phyloP scores from a whole-genome alignment of 2,797 vertebrate genomes.

The Anableps anableps region DNA sequence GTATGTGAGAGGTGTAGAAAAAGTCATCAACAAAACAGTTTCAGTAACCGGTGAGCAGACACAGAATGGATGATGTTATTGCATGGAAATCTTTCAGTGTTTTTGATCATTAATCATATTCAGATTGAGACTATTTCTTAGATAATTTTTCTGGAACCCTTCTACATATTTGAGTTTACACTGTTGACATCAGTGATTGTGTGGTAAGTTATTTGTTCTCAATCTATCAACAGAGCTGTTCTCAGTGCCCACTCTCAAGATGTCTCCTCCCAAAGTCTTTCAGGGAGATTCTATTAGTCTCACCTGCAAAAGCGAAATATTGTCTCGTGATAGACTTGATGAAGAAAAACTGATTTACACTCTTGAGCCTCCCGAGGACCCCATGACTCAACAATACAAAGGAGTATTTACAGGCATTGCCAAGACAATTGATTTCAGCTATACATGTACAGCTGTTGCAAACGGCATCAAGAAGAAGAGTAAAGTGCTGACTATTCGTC shows the following conservation, averaged over 20 bases:
- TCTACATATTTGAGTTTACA: neutral
- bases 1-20: conserved; percentile 21
- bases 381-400: rapidly evolving
- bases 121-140: neutral
- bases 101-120: neutral
- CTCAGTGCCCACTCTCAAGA: conserved; percentile 71
- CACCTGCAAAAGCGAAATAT: conserved; percentile 59
- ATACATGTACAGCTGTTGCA: conserved; percentile 70
- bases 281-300: conserved; percentile 60
- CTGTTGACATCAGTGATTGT: neutral
- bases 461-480: conserved; percentile 72
- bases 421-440: conserved; percentile 59
- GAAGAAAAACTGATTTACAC: conserved; percentile 58
- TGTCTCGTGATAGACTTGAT: conserved; percentile 51
- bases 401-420: conserved; percentile 51
- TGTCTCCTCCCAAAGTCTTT: conserved; percentile 70
- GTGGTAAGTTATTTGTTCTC: conserved; percentile 2
- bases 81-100: neutral
- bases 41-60: conserved; percentile 73
- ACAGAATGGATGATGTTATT: neutral
- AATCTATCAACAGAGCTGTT: conserved; percentile 76
- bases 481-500: conserved; percentile 42
- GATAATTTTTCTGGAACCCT: neutral
- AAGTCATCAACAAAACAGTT: conserved; percentile 24
- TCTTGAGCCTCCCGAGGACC: conserved; percentile 33